Conservation (phyloP, 2,888 invertebrate genomes). For the Catocala nupta region DNA sequence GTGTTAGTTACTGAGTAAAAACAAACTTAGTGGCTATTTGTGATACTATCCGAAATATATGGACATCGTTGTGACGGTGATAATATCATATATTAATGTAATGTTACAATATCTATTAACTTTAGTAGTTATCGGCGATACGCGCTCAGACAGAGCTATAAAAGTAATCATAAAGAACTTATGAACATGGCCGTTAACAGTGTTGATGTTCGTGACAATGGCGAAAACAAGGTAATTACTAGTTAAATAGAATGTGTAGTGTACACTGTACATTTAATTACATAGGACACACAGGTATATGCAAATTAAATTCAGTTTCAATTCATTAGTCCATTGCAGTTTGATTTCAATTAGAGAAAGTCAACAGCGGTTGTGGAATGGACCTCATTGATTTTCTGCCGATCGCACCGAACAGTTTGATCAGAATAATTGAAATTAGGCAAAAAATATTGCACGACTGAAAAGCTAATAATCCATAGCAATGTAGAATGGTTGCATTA, state of each 20-base stretch:
- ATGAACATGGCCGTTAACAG: slow-evolving; percentile 51
- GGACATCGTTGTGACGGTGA: slow-evolving; percentile 34
- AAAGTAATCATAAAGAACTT: slow-evolving; percentile 57
- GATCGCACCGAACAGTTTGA: slow-evolving; percentile 51
- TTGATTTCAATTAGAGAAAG: slow-evolving; percentile 80
- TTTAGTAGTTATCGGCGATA: slow-evolving; percentile 64
- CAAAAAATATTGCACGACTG: slow-evolving; percentile 5
- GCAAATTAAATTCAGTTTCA: slow-evolving; percentile 55
- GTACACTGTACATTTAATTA: slow-evolving; percentile 24
- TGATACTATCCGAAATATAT: slow-evolving; percentile 34
- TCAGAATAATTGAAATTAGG: slow-evolving; percentile 39
- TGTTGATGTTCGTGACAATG: slow-evolving; percentile 46
- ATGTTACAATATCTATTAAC: slow-evolving; percentile 59
- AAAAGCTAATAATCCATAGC: not conserved
- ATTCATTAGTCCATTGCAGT: slow-evolving; percentile 72
- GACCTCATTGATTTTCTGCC: slow-evolving; percentile 66
- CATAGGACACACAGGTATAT: slow-evolving; percentile 28
- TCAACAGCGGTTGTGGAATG: slow-evolving; percentile 68
- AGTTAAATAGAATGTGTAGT: slow-evolving; percentile 19
- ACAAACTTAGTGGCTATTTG: slow-evolving; percentile 43
- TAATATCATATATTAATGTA: slow-evolving; percentile 51
- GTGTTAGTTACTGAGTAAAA: slow-evolving; percentile 6
- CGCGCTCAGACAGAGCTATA: slow-evolving; percentile 59
- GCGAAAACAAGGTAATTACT: slow-evolving; percentile 60
- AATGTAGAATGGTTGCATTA: not conserved